Base-by-base conservation (phyloP, 2,797 vertebrate species). In the Centropyge bicolor region DNA sequence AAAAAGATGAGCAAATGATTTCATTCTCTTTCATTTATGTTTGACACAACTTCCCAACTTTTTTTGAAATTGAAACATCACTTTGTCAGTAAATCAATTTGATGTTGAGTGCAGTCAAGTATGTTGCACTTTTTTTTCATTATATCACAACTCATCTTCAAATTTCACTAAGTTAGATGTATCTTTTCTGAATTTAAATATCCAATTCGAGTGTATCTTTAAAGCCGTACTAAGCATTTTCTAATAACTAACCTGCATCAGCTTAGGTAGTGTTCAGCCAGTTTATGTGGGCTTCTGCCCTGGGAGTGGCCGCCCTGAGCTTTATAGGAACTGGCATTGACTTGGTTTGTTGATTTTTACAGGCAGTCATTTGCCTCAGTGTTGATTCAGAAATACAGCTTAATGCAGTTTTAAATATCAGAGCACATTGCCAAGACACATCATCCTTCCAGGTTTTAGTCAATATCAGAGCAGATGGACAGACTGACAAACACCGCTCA, bases 291-390 rank as follows among this genome's bases (percentile, higher is more conserved):
- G 62, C 31, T 20, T 74, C 41, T 74, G 59, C 45, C 48, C 66
- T 38, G 55, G 51, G 64, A 74, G 69, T 49, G 8, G 13, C 82
- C 59, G 69, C 62, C 40, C 61, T 69, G 16, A 70, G 54, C 75
- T 85, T 84, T 75, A 88, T 78, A 60, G 70, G 70, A 57, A 63
- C 69, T 82, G 80, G 59, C 70, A 78, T 63, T 67, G 62, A 76
- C 66, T 61, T 79, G 81, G 74, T 67, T 84, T 82, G 83, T 88
- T 89, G 84, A 85, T 80, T 89, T 86, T 90, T 83, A 88, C 56
- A 70, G 59, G 56, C 56, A 72, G 61, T 56, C 62, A 59, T 76
- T 86, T 70, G 41, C 81, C 63, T 78, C 51, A 27, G 10, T 74
- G 80, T 78, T 82, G 70, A 82, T 86, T 77, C 70, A 81, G 78